Evolutionary conservation across 1,140 invertebrate species (phyloP), one percentile per base, ranked within the genome.

Genomic region (Chelonus insularis): DNA sequence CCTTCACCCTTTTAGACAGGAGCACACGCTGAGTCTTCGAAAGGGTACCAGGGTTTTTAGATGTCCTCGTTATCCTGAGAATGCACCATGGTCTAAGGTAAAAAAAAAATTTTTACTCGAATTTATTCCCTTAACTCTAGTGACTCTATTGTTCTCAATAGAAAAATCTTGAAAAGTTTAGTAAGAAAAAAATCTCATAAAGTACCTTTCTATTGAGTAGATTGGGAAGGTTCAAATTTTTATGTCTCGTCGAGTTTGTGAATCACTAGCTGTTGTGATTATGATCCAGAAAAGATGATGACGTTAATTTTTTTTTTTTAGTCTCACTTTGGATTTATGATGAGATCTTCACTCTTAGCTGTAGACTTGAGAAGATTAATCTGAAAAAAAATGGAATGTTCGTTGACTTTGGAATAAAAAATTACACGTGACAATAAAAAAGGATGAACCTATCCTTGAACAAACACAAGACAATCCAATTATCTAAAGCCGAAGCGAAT

Each of bases 391-490:
- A 8, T 16, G 16, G 18, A 16, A 45, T 21, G 18, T 39, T 39
- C 36, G 43, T 21, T 18, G n/a, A 18, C 9, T 8, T 16, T 16
- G 18, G 43, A 45, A 14, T 16, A 45, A 18, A 45, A 7, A 8
- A 45, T 16, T 8, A 45, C 12, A 45, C 12, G 18, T 45, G 23
- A 50, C 21, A 50, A 50, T 50, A 50, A 50, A 50, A 50, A 7
- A 25, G 47, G 7, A 50, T 23, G 21, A 29, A 36, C 14, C 25
- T 59, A 34, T 51, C 57, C 45, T 59, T 59, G 57, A 39, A 21
- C 32, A 59, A 59, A 59, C 57, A 59, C 47, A 59, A 48, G 47
- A 59, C 18, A 59, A 51, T 59, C 57, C 57, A 59, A 59, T 51
- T 51, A 59, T 23, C 32, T 50, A 59, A 41, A 50, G 21, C 32